These are phyloP conservation scores for Diploptera punctata DNA, from an alignment of 2,888 invertebrate genomes.

Conservation along the genomic window DNA sequence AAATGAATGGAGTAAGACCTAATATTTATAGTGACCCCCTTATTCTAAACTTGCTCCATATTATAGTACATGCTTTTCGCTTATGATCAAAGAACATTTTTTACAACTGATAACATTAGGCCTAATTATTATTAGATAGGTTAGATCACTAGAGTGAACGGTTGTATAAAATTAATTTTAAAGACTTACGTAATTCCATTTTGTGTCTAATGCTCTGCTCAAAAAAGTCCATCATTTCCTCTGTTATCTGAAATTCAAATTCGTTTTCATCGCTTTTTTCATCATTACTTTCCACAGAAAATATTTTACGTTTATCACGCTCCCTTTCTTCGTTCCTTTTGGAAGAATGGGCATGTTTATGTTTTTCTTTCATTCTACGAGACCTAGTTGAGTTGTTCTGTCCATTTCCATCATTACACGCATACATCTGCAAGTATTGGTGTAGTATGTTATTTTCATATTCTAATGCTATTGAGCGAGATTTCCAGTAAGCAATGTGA, in stretches of 20 bases:
- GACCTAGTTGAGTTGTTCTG: too few relatives aligned
- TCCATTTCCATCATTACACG: slow-evolving; percentile 8
- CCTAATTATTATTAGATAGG: too few relatives aligned
- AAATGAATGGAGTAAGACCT: too few relatives aligned
- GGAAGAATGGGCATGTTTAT: neutral
- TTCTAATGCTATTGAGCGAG: slow-evolving; percentile 62
- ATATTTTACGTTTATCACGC: neutral
- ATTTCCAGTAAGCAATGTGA: slow-evolving; percentile 67
- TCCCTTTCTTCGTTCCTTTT: neutral
- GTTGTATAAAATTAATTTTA: too few relatives aligned
- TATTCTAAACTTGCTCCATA: too few relatives aligned
- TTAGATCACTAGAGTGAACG: too few relatives aligned
- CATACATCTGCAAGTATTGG: slow-evolving; percentile 56
- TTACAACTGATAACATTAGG: too few relatives aligned
- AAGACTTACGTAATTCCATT: slow-evolving; percentile 53
- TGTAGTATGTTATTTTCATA: slow-evolving; percentile 64
- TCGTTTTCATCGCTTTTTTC: slow-evolving; percentile 46
- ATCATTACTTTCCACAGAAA: neutral
- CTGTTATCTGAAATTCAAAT: slow-evolving; percentile 64
- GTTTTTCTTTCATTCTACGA: too few relatives aligned
- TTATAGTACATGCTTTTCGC: too few relatives aligned
- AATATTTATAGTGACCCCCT: too few relatives aligned
- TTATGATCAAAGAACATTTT: too few relatives aligned
- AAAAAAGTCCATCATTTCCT: slow-evolving; percentile 68
- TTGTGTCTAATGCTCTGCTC: slow-evolving; percentile 64